Evolutionary conservation across 2,113 vertebrate species (phyloP), one percentile per base, ranked within the genome.

Genomic region (Oryzias javanicus): DNA sequence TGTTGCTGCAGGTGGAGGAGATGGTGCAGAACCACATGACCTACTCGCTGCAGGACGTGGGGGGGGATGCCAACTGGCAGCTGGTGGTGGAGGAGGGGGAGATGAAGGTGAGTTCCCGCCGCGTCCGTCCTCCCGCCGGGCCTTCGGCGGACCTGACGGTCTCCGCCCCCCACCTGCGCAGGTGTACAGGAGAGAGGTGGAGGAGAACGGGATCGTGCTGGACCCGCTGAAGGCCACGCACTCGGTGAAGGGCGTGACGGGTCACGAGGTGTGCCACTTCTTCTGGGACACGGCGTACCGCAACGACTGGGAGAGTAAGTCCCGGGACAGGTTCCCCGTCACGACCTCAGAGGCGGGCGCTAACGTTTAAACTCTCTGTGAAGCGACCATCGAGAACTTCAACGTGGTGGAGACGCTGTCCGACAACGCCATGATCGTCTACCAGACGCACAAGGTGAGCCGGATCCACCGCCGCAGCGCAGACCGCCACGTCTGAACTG

Each of bases 271-370:
- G 69, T 99, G 97, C 83, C 94, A 95, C 79, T 96, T 96, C 86
- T 98, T 99, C 54, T 99, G 97, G 97, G 96, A 95, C 64, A 96
- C 95, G 0, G 87, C 94, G 13, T 95, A 94, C 82, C 95, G 97
- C 78, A 97, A 95, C 79, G 97, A 99, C 84, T 99, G 97, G 97
- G 96, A 99, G 91, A 98, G 97, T 99, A 92, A 84, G 95, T 89
- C 4, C 17, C 6, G 12, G n/a, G 29, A 3, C 3, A 18, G 10
- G 3, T 4, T 3, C 4, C 4, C 25, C 3, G 10, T 1, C 1
- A 5, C 42, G 6, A 14, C 41, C 52, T 17, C 18, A 27, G 4
- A 42, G 14, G 7, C 52, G 3, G 10, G 25, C 10, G 4, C 16
- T 44, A 4, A 6, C 3, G 27, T 18, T 16, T n/a, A n/a, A 1